Evolutionary conservation across 1,140 invertebrate species (phyloP), one percentile per base, ranked within the genome.

Genomic region (Cryptotermes secundus): DNA sequence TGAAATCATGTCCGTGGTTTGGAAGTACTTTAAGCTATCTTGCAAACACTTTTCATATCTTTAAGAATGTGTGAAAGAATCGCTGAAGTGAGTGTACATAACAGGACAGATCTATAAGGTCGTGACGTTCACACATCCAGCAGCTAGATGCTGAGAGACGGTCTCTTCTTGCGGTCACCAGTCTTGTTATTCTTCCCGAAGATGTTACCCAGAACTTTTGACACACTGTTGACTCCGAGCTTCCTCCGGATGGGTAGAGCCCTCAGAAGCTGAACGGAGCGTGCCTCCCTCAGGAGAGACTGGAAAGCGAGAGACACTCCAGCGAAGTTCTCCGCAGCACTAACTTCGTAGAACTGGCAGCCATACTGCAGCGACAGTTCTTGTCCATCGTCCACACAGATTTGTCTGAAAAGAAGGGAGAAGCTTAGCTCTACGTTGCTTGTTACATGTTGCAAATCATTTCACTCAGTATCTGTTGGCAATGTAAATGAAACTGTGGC

Each of bases 341-440:
- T 96, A 84, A 97, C 95, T 89, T 96, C 96, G 89, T 95, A 96
- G 89, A 96, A 96, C 88, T 96, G 95, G 88, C 95, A 96, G 26
- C 95, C 94, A 87, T 94, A 95, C 81, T 94, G 92, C 82, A 96
- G 88, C 0, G 95, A 96, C 59, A 96, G 87, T 88, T 96, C 95
- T 87, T 96, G 95, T 31, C 95, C 96, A 86, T 95, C 95, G 87
- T 96, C 95, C 19, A 96, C 94, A 87, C 93, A 94, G 3, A 96
- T 94, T 88, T 93, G 92, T 87, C 95, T 95, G 88, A 65, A 90
- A 91, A 80, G 24, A 45, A 12, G 84, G 22, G n/a, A 72, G n/a
- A 89, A 19, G 19, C 1, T 49, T 19, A 49, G 14, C 45, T 49
- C 14, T 85, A 83, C 88, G 88, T 22, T 38, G 38, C 38, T 12